Evolutionary conservation across 2,113 vertebrate genomes (phyloP).

Genomic region (Astatoreochromis straeleni): DNA sequence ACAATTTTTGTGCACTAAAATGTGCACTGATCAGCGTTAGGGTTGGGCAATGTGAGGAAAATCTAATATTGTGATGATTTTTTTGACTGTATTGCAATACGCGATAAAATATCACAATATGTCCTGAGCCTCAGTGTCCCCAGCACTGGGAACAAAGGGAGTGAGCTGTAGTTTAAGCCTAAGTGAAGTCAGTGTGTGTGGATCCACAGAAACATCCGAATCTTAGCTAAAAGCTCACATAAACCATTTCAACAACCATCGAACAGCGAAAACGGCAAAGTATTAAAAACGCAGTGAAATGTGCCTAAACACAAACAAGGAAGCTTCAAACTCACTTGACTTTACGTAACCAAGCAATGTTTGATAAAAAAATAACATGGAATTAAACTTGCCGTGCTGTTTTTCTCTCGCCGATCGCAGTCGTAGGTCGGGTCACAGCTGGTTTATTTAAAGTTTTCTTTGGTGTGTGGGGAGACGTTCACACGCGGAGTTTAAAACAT

Average conservation of each 20-base stretch:
- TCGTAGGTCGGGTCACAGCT: rapidly evolving
- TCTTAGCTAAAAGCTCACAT: neutral
- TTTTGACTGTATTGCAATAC: rapidly evolving
- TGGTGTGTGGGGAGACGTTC: rapidly evolving
- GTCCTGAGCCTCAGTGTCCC: neutral
- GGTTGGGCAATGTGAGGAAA: neutral
- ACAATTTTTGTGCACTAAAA: neutral
- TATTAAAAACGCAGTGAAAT: neutral
- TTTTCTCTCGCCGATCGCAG: rapidly evolving
- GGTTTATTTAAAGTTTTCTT: neutral
- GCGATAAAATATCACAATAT: neutral
- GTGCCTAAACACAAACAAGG: neutral
- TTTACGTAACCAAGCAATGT: neutral
- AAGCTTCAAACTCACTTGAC: neutral
- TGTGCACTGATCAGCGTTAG: neutral
- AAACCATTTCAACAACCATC: neutral
- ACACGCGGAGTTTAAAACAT: neutral
- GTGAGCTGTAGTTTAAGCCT: neutral
- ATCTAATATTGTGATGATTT: neutral
- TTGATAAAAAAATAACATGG: neutral
- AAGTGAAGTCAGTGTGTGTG: neutral
- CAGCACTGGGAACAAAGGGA: neutral
- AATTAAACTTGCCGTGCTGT: neutral
- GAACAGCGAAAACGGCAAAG: neutral
- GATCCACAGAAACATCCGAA: neutral